phyloP scores from a whole-genome alignment of 2,888 invertebrate genomes.

The Hirtodrosophila trivittata region DNA sequence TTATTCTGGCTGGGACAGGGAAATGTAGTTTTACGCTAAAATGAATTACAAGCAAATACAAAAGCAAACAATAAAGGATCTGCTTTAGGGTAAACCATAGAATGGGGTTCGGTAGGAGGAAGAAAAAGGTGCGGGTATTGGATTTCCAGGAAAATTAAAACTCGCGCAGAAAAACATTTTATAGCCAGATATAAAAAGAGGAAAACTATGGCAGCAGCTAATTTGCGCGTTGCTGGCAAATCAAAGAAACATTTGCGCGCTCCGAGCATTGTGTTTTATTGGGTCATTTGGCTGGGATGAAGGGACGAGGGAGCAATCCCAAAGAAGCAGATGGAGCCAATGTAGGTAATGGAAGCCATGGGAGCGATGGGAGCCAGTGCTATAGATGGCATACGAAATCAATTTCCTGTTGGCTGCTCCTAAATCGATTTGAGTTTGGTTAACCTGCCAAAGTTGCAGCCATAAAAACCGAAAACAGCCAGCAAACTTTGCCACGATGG shows the following conservation, averaged over 20 bases:
- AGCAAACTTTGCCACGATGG: conserved; percentile 54
- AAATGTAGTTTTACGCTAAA: conserved; percentile 68
- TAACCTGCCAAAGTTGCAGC: conserved; percentile 74
- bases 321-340: background rate
- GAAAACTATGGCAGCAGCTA: conserved; percentile 65
- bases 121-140: conserved; percentile 9
- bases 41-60: conserved; percentile 68
- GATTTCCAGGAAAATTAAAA: conserved; percentile 57
- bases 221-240: conserved; percentile 66
- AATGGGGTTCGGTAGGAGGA: conserved; percentile 3
- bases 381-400: conserved; percentile 66
- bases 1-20: conserved; percentile 16
- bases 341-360: background rate
- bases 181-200: conserved; percentile 63
- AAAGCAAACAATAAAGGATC: conserved; percentile 60
- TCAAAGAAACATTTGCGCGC: conserved; percentile 70
- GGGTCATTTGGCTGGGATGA: conserved; percentile 45
- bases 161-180: conserved; percentile 65
- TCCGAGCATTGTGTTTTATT: conserved; percentile 56
- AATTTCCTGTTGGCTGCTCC: conserved; percentile 63
- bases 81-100: conserved; percentile 36
- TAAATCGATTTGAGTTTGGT: conserved; percentile 79
- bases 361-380: background rate
- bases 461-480: conserved; percentile 45
- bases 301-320: background rate